phyloP scores from a whole-genome alignment of 2,888 invertebrate species.

The Leptodirus hochenwartii region DNA sequence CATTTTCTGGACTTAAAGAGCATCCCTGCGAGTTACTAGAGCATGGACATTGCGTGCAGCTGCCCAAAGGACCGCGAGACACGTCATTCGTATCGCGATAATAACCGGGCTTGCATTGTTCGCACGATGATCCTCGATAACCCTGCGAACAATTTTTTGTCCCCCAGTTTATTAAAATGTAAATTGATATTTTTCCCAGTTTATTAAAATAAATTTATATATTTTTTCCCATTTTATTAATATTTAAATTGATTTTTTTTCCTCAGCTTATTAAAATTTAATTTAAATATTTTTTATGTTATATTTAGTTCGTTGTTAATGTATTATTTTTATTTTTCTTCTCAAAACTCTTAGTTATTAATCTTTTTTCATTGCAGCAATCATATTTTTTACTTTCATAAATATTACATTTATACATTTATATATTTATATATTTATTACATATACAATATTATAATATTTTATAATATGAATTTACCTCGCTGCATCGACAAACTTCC shows the following conservation, averaged over 20 bases:
- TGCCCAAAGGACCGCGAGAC: constrained; percentile 30
- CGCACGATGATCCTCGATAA: constrained; percentile 70
- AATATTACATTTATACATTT: too few relatives aligned
- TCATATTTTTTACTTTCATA: too few relatives aligned
- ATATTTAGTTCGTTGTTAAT: too few relatives aligned
- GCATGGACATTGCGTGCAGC: constrained; percentile 61
- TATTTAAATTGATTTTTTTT: too few relatives aligned
- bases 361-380: constrained; percentile 45
- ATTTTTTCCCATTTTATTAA: too few relatives aligned
- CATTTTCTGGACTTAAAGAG: constrained; percentile 31
- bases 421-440: too few relatives aligned
- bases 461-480: too few relatives aligned
- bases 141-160: constrained; percentile 24
- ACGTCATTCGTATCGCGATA: constrained; percentile 44
- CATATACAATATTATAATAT: too few relatives aligned
- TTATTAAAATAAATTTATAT: too few relatives aligned
- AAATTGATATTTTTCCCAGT: not conserved
- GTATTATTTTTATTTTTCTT: not conserved
- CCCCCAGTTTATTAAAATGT: not conserved
- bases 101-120: constrained; percentile 51
- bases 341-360: not conserved
- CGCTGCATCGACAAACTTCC: constrained; percentile 76
- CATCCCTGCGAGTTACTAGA: constrained; percentile 53
- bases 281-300: too few relatives aligned
- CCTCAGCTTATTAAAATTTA: too few relatives aligned